These are phyloP conservation scores for Anodontia alba DNA, from an alignment of 2,888 invertebrate species.

Conservation along the genomic window DNA sequence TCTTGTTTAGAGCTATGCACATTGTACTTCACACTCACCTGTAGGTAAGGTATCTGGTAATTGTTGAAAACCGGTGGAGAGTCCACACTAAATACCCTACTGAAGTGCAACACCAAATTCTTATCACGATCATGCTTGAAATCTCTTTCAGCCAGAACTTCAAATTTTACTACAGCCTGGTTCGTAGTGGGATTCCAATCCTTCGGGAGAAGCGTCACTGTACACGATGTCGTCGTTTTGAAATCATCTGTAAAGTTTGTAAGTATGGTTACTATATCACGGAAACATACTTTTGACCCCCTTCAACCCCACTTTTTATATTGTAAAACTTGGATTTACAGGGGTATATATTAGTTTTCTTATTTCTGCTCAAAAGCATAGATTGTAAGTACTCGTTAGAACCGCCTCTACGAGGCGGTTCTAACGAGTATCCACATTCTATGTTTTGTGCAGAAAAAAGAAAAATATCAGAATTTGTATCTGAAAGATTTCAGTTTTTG, in stretches of 20 bases:
- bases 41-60: constrained; percentile 47
- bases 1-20: no score
- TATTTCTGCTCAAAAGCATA: no score
- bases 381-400: background rate
- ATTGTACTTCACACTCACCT: constrained; percentile 1
- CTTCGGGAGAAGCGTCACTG: constrained; percentile 26
- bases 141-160: constrained; percentile 56
- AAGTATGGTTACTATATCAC: background rate
- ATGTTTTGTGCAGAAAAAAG: no score
- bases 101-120: constrained; percentile 47
- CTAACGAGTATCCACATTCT: background rate
- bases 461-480: no score
- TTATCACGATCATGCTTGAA: constrained; percentile 38
- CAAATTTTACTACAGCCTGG: constrained; percentile 41
- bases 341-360: no score
- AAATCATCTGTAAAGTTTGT: constrained; percentile 12
- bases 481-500: no score
- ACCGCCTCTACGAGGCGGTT: background rate
- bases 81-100: constrained; percentile 37
- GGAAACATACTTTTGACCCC: background rate
- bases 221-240: constrained; percentile 29
- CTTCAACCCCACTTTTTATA: no score
- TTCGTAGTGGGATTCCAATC: constrained; percentile 49
- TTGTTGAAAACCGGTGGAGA: constrained; percentile 43
- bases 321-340: no score